A percentile compares a stretch with the other conserved stretches of the same genome.
These are phyloP conservation scores for Rhabditoides inermis DNA, from an alignment of 2,888 invertebrate genomes.

Conservation along the genomic window DNA sequence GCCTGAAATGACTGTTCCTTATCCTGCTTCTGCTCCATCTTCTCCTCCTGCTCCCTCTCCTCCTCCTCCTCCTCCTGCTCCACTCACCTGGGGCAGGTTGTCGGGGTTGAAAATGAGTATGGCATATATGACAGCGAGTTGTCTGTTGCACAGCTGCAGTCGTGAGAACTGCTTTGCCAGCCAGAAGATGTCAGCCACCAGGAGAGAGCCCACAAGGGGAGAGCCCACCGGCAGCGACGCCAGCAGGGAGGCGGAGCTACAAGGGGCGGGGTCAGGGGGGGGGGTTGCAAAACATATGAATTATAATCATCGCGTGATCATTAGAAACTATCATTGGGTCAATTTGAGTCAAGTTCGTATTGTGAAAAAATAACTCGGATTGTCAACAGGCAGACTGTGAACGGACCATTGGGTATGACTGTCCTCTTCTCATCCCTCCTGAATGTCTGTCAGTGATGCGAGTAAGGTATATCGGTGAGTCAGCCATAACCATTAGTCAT, in stretches of 20 bases:
- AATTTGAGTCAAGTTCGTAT: not conserved
- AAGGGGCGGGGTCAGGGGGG: constrained; percentile 2
- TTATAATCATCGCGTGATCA: not conserved
- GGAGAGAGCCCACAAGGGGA: not conserved
- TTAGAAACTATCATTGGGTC: not conserved
- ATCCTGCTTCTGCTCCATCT: too few species aligned
- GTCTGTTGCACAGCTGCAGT: constrained; percentile 13
- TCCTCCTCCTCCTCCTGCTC: too few species aligned
- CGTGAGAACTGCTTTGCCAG: constrained; percentile 8
- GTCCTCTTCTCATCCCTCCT: too few species aligned
- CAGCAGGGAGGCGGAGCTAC: not conserved
- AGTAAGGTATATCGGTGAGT: too few species aligned
- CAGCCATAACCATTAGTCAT: too few species aligned
- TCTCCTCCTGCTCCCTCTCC: too few species aligned
- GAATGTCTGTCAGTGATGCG: too few species aligned
- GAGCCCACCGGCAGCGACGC: not conserved
- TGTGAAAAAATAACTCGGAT: too few species aligned
- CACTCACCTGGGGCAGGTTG: too few species aligned
- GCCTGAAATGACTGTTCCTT: too few species aligned
- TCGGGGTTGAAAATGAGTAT: constrained; percentile 17
- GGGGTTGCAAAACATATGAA: constrained; percentile 4
- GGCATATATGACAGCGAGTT: constrained; percentile 16
- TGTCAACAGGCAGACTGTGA: too few species aligned
- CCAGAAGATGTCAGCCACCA: constrained; percentile 4
- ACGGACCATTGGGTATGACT: too few species aligned